These are phyloP conservation scores for Invenusta paracnida DNA, from an alignment of 2,888 invertebrate species.

Conservation along the genomic window DNA sequence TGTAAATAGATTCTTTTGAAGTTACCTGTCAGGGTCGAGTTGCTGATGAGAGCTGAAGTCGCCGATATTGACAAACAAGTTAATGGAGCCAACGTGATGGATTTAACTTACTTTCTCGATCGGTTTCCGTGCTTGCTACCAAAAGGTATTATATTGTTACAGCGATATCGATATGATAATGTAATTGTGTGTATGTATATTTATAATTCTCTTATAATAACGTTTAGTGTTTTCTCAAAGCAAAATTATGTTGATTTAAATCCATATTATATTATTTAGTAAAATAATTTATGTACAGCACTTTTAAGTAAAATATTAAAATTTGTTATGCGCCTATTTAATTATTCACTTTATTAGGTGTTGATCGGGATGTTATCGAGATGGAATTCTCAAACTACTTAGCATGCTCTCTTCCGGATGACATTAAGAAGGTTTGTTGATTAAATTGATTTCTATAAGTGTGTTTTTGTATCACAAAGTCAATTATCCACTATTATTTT, in stretches of 20 bases:
- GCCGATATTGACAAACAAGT: background rate
- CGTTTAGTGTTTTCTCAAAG: too few relatives aligned
- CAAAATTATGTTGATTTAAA: too few relatives aligned
- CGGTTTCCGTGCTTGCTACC: background rate
- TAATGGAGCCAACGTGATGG: background rate
- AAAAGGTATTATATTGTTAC: too few relatives aligned
- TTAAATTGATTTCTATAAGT: background rate
- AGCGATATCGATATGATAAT: too few relatives aligned
- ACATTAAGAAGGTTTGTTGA: background rate
- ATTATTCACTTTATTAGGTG: background rate
- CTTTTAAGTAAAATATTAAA: background rate
- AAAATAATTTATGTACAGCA: too few relatives aligned
- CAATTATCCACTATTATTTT: background rate
- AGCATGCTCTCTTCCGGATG: background rate
- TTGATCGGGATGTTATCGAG: background rate
- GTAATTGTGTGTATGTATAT: too few relatives aligned
- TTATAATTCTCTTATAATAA: too few relatives aligned
- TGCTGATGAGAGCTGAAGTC: background rate
- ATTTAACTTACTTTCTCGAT: background rate
- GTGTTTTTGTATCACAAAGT: background rate
- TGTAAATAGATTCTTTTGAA: too few relatives aligned
- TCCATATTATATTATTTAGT: too few relatives aligned
- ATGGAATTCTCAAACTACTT: background rate
- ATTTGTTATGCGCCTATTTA: background rate
- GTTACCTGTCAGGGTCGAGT: too few relatives aligned